Conservation (phyloP, 2,888 invertebrate species). For the Xestia ashworthii region DNA sequence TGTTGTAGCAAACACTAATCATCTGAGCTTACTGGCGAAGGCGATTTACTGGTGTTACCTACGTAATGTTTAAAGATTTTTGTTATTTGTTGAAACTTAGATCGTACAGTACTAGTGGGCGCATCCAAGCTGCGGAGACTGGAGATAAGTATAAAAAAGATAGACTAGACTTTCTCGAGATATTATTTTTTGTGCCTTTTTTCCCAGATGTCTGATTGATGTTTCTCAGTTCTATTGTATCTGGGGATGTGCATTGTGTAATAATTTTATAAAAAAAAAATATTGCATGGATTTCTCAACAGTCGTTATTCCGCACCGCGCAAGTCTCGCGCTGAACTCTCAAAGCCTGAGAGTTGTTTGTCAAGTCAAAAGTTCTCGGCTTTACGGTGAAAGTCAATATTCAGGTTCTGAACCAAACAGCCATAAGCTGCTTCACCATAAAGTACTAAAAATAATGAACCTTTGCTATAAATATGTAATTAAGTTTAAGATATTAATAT, state of each 20-base stretch:
- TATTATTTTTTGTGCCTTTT: background rate
- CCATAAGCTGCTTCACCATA: slow-evolving; percentile 2
- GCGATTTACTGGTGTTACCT: background rate
- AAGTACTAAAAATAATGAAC: slow-evolving; percentile 11
- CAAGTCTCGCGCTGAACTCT: slow-evolving; percentile 34
- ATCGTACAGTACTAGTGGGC: slow-evolving; percentile 8
- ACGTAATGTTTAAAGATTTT: slow-evolving; percentile 22
- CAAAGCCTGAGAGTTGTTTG: slow-evolving; percentile 39
- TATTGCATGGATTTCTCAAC: background rate
- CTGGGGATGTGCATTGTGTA: background rate
- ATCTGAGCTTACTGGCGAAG: background rate
- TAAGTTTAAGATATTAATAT: background rate
- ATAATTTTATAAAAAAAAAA: background rate
- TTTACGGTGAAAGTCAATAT: slow-evolving; percentile 62
- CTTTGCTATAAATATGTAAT: slow-evolving; percentile 16
- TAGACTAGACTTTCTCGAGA: background rate
- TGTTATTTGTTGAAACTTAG: slow-evolving; percentile 2
- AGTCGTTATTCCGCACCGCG: background rate
- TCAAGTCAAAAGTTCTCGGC: slow-evolving; percentile 31
- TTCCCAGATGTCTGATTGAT: background rate
- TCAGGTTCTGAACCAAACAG: slow-evolving; percentile 53
- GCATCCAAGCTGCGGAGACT: background rate
- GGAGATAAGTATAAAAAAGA: background rate
- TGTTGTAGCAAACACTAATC: slow-evolving; percentile 8
- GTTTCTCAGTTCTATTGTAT: background rate